phyloP scores from a whole-genome alignment of 2,113 vertebrate species.

The Nothocercus julius region DNA sequence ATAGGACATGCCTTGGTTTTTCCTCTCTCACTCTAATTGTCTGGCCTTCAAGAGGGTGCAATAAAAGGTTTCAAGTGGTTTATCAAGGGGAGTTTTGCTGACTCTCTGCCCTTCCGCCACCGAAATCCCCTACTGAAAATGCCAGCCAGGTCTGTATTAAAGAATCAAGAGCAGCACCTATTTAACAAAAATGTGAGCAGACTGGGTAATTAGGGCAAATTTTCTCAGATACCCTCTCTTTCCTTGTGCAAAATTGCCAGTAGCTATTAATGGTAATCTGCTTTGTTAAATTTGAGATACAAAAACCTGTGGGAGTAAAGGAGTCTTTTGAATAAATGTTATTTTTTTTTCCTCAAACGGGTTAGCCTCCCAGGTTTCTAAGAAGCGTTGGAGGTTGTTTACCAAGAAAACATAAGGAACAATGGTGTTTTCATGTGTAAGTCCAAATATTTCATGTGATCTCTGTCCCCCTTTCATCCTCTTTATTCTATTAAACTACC shows the following conservation, averaged over 20 bases:
- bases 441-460: conserved; percentile 34
- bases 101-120: neutral
- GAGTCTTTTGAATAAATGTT: neutral
- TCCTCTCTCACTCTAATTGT: neutral
- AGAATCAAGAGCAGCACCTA: neutral
- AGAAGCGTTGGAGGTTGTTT: neutral
- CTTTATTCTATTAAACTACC: conserved; percentile 31
- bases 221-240: neutral
- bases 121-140: neutral
- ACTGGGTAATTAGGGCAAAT: neutral
- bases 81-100: neutral
- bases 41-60: neutral
- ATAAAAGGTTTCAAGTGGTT: neutral
- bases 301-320: neutral
- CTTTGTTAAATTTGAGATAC: conserved; percentile 55
- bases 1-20: neutral
- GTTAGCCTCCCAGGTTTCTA: neutral
- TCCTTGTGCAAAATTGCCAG: neutral
- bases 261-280: conserved; percentile 30
- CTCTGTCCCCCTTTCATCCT: neutral
- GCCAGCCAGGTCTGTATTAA: neutral
- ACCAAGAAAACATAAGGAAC: neutral
- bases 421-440: conserved; percentile 8
- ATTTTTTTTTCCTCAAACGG: neutral
- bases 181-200: neutral